Base-by-base conservation (phyloP, 2,888 invertebrate species). In the Eristalis intricaria region DNA sequence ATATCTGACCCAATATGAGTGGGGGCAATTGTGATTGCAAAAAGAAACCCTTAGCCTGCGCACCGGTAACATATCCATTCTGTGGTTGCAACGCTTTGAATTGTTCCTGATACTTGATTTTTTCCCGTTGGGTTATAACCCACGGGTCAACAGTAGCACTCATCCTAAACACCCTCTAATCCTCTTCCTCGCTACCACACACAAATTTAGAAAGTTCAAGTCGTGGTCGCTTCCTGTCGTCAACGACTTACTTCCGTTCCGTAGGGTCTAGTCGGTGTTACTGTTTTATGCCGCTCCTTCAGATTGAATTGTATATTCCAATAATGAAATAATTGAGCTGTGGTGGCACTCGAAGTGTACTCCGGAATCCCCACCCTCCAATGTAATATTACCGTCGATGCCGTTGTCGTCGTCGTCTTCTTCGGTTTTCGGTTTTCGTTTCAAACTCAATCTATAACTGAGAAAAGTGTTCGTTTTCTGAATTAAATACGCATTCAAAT, bases 11-110 rank as follows among this genome's bases (percentile, higher is more conserved):
- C 61, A 99, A 94, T 73, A 98, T 94, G 3, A 96, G 94, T 0
- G 98, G 97, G 7, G 98, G 97, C 88, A 99, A 94, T 91, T 98
- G 98, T 0, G 99, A 98, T 94, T 96, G 97, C 87, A 99, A 93
- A 91, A 99, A 96, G 92, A 99, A 98, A 70, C 97, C 96, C 93
- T 99, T 98, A 0, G 99, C 99, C 91, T 98, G 98, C 78, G 96
- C 97, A 0, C 98, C 99, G 22, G 97, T 98, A 15, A 99, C 95
- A 90, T 96, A 95, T 2, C 98, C 99, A 92, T 96, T 96, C 50
- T 95, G 94, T 0, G 99, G 99, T 70, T 97, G 97, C 8, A 99
- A 94, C 84, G 96, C 95, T 78, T 96, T 95, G 93, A 99, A 99
- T 93, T 99, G 99, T 89, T 97, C 96, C 86, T 97, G 96, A 93